Conservation (phyloP, 2,113 vertebrate genomes). For the Trochalopteron elliotii region DNA sequence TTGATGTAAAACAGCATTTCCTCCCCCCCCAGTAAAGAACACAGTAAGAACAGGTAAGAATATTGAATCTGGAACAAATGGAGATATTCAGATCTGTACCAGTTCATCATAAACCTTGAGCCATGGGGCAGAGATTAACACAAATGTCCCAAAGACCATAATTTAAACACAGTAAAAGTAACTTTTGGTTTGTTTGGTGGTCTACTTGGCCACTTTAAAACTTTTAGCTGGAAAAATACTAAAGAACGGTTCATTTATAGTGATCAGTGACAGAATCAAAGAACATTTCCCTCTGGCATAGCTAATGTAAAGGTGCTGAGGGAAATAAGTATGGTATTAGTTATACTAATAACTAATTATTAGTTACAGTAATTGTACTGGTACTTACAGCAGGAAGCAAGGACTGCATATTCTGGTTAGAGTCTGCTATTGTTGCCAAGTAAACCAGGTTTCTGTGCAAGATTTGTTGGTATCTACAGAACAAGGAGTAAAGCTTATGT, state of each 20-base stretch:
- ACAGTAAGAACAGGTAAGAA: not conserved
- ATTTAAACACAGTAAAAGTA: not conserved
- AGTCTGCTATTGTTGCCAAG: slow-evolving; percentile 96
- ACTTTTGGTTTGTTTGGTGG: not conserved
- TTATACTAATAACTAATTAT: not conserved
- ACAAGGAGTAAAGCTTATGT: slow-evolving; percentile 42
- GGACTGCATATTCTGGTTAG: slow-evolving; percentile 98
- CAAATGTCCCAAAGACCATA: not conserved
- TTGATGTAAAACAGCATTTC: not conserved
- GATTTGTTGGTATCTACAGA: slow-evolving; percentile 93
- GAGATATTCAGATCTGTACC: not conserved
- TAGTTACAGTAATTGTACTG: not conserved
- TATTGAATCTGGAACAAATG: not conserved
- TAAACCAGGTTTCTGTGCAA: slow-evolving; percentile 98
- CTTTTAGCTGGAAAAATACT: not conserved
- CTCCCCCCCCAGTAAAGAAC: not conserved
- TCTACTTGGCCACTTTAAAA: not conserved
- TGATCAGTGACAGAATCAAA: not conserved
- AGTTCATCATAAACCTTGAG: not conserved
- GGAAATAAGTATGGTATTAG: not conserved
- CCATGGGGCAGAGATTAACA: not conserved
- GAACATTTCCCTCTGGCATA: not conserved
- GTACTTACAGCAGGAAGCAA: slow-evolving; percentile 91
- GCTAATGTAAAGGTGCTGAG: not conserved
- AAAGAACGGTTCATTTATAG: not conserved